A percentile compares a stretch with the other conserved stretches of the same genome.
Conservation (phyloP, 2,888 invertebrate genomes). For the Ariolimax columbianus region DNA sequence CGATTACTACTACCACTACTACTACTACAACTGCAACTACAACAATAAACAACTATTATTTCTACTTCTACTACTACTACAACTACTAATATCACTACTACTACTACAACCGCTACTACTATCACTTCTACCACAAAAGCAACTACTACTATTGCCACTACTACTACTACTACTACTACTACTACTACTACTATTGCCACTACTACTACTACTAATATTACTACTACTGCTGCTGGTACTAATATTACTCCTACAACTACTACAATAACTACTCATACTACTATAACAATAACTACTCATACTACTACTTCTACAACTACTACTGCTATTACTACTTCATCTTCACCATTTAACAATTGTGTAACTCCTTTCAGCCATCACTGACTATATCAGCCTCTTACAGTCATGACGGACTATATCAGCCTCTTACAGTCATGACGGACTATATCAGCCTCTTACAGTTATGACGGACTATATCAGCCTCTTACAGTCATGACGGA, state of each 20-base stretch:
- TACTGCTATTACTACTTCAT: too few relatives aligned
- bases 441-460: too few relatives aligned
- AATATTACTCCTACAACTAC: not conserved
- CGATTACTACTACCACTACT: not conserved
- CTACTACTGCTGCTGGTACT: not conserved
- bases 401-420: too few relatives aligned
- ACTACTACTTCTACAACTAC: too few relatives aligned
- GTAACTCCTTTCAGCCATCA: too few relatives aligned
- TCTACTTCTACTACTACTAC: slow-evolving; percentile 10
- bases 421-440: too few relatives aligned
- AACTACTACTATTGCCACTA: not conserved
- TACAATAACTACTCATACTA: too few relatives aligned
- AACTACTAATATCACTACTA: not conserved
- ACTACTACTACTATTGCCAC: slow-evolving; percentile 24
- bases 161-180: slow-evolving; percentile 11
- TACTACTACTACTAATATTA: slow-evolving; percentile 7
- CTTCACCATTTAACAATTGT: too few relatives aligned
- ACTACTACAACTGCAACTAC: not conserved
- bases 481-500: too few relatives aligned
- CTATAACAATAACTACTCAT: too few relatives aligned
- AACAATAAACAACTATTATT: not conserved
- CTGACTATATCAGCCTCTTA: too few relatives aligned
- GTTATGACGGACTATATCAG: too few relatives aligned
- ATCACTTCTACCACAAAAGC: slow-evolving; percentile 10
- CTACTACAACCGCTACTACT: slow-evolving; percentile 5